Conservation (phyloP, 2,113 vertebrate species). For the Herpailurus yagouaroundi region DNA sequence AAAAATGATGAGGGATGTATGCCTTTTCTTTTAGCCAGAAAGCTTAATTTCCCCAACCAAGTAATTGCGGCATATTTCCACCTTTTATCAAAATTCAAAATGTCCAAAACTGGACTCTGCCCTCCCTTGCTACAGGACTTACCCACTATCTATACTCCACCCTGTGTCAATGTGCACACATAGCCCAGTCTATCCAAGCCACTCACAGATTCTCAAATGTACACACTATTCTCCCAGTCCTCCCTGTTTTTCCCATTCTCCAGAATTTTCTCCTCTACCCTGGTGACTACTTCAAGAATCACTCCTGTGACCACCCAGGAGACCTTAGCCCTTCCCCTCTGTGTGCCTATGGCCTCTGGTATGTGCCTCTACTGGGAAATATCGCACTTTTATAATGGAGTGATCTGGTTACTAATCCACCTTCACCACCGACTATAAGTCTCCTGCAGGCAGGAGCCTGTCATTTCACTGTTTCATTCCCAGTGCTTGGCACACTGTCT, state of each 20-base stretch:
- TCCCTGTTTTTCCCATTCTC: neutral
- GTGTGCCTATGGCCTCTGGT: neutral
- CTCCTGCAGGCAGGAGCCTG: neutral
- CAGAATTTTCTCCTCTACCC: neutral
- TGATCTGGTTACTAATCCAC: neutral
- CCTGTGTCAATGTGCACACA: accelerated
- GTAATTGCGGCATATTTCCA: neutral
- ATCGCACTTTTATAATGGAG: neutral
- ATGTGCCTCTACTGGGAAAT: neutral
- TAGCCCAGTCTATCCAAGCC: neutral
- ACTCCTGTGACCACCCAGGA: neutral
- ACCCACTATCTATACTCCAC: neutral
- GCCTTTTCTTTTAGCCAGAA: neutral
- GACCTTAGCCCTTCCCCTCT: neutral
- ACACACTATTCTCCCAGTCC: neutral
- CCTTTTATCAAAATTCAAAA: neutral
- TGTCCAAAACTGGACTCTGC: neutral
- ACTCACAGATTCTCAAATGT: neutral
- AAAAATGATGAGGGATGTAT: neutral
- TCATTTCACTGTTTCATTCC: neutral
- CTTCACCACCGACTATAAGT: neutral
- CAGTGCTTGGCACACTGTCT: neutral
- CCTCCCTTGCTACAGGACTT: neutral
- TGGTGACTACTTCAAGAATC: neutral
- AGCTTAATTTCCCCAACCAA: neutral